Evolutionary conservation across 2,888 invertebrate genomes (phyloP).

Genomic region (Mythimna ferrago): DNA sequence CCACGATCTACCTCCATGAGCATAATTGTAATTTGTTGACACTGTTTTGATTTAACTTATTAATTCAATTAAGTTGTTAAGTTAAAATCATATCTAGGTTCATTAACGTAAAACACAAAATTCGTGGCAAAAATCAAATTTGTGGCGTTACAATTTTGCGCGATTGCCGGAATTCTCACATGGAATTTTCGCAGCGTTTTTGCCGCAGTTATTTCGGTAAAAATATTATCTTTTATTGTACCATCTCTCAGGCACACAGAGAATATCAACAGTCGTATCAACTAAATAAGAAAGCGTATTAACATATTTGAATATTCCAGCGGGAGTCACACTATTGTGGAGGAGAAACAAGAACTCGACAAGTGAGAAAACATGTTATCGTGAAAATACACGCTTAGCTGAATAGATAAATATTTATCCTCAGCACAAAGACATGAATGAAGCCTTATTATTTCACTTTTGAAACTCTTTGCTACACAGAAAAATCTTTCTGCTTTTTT

Average conservation of each 20-base stretch:
- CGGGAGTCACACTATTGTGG: conserved; percentile 48
- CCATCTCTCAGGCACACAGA: conserved; percentile 50
- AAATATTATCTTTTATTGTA: conserved; percentile 61
- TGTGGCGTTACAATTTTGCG: background rate
- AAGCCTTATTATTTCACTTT: conserved; percentile 46
- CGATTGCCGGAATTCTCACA: conserved; percentile 8
- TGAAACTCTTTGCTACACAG: conserved; percentile 22
- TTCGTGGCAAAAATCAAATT: background rate
- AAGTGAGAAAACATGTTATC: conserved; percentile 47
- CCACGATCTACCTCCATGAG: conserved; percentile 30
- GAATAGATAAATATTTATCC: conserved; percentile 60
- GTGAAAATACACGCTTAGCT: conserved; percentile 50
- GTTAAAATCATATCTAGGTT: conserved; percentile 14
- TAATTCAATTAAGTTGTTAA: conserved; percentile 27
- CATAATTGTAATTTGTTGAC: conserved; percentile 33
- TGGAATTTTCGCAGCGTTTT: conserved; percentile 16
- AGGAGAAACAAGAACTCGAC: conserved; percentile 49
- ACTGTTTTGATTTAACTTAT: conserved; percentile 42
- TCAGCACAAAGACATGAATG: conserved; percentile 33
- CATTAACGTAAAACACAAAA: background rate
- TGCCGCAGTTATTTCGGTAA: conserved; percentile 35
- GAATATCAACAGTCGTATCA: conserved; percentile 57
- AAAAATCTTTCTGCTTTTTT: conserved; percentile 15
- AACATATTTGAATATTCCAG: conserved; percentile 63
- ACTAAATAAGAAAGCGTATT: conserved; percentile 60